phyloP scores from a whole-genome alignment of 2,797 vertebrate species.

The Cyprinodon diabolis region DNA sequence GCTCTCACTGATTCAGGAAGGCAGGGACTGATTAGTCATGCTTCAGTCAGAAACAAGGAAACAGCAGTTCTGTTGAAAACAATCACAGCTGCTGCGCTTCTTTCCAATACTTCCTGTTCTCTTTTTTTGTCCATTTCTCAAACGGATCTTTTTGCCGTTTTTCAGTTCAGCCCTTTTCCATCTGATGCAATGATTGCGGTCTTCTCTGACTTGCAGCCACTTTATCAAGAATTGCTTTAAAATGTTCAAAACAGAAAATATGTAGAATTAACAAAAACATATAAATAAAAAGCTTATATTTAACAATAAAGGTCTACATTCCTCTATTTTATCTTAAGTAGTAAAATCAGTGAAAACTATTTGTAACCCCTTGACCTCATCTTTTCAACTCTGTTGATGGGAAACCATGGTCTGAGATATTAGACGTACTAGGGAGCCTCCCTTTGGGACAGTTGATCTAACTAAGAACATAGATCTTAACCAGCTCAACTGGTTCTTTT shows the following conservation, averaged over 20 bases:
- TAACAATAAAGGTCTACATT: background rate
- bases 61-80: slow-evolving; percentile 28
- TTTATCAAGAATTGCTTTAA: background rate
- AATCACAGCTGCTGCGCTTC: slow-evolving; percentile 22
- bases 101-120: slow-evolving; percentile 36
- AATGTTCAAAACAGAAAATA: background rate
- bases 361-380: background rate
- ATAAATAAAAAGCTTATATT: background rate
- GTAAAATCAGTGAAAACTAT: background rate
- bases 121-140: slow-evolving; percentile 24
- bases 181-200: background rate
- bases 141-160: background rate
- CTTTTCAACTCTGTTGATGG: background rate
- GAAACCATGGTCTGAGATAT: background rate
- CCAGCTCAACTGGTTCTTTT: background rate
- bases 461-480: background rate
- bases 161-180: background rate
- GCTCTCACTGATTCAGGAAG: slow-evolving; percentile 34
- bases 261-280: too few relatives aligned
- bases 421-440: background rate
- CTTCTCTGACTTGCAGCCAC: background rate
- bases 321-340: too few relatives aligned
- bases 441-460: background rate
- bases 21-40: slow-evolving; percentile 47
- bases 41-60: slow-evolving; percentile 42